A percentile compares a stretch with the other conserved stretches of the same genome.
Evolutionary conservation across 1,140 invertebrate species (phyloP).

Genomic region (Stenopsyche tienmushanensis): DNA sequence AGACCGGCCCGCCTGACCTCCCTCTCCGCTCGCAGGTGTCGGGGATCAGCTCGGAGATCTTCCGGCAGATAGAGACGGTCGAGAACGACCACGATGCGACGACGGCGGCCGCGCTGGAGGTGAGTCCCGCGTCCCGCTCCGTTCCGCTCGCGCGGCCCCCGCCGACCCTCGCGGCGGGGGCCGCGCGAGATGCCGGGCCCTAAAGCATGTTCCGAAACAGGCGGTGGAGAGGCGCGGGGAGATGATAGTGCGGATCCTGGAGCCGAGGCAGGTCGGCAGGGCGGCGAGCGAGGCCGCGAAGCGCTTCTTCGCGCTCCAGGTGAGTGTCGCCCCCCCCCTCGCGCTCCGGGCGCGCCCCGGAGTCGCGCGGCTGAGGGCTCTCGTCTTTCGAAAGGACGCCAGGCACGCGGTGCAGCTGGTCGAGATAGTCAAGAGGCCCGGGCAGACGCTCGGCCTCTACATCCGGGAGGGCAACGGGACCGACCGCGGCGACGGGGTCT

Average conservation of each 20-base stretch:
- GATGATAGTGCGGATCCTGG: constrained; percentile 91
- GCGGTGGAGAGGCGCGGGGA: constrained; percentile 88
- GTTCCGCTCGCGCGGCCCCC: too few relatives aligned
- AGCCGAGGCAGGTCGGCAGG: constrained; percentile 79
- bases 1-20: not conserved
- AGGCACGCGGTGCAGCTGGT: constrained; percentile 89
- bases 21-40: constrained; percentile 66
- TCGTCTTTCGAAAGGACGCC: constrained; percentile 71
- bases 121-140: too few relatives aligned
- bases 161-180: too few relatives aligned
- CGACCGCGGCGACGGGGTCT: constrained; percentile 92
- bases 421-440: constrained; percentile 98
- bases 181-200: too few relatives aligned
- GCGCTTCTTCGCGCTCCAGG: constrained; percentile 74
- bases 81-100: constrained; percentile 93
- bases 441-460: constrained; percentile 96
- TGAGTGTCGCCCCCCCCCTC: too few relatives aligned
- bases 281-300: constrained; percentile 81
- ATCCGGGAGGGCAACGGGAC: constrained; percentile 96
- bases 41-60: constrained; percentile 93
- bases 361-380: too few relatives aligned
- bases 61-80: constrained; percentile 92
- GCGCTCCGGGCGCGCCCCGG: too few relatives aligned
- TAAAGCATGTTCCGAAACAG: too few relatives aligned
- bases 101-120: constrained; percentile 84